Evolutionary conservation across 1,140 invertebrate species (phyloP), one percentile per base, ranked within the genome.

Genomic region (Lepidurus couesii): DNA sequence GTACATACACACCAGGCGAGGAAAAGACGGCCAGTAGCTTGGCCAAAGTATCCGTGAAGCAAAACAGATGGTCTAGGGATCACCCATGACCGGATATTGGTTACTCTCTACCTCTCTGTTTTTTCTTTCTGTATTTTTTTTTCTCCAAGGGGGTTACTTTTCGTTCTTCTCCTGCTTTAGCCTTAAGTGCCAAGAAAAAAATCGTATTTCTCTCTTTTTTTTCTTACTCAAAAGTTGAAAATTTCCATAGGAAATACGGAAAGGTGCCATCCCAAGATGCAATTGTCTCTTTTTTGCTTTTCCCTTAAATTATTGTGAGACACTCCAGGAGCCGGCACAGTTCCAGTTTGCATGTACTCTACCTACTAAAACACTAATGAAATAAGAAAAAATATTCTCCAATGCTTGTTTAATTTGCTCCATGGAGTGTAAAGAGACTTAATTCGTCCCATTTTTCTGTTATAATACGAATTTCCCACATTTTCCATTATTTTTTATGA

Each of bases 61-160:
- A 65, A 65, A 65, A 65, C 53, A 65, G 53, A 65, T 65, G 53
- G 16, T 47, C 45, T 65, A 65, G 16, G 53, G 53, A 65, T 65
- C 53, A 21, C 21, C 53, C 53, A 65, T 21, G 21, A 65, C 53
- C 53, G 53, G 53, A 65, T 65, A 65, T 65, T 65, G 53, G 53
- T 65, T 21, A 9, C 16, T 65, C 53, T 47, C 45, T 47, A 16
- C 16, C 45, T 47, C 6, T 65, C 53, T 65, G 53, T 65, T 65
- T 65, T 65, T 21, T 65, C 21, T 21, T 6, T 9, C 13, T 9
- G 7, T 2, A 1, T 65, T 65, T 65, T 0, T 65, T n/a, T 65
- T 65, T 16, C 13, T 65, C 21, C 16, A 65, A 11, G 8, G 7
- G 21, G 13, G 53, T 34, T 34, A 34, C 34, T 34, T 34, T 34